Conservation (phyloP, 2,113 vertebrate species). For the Clinocottus analis region DNA sequence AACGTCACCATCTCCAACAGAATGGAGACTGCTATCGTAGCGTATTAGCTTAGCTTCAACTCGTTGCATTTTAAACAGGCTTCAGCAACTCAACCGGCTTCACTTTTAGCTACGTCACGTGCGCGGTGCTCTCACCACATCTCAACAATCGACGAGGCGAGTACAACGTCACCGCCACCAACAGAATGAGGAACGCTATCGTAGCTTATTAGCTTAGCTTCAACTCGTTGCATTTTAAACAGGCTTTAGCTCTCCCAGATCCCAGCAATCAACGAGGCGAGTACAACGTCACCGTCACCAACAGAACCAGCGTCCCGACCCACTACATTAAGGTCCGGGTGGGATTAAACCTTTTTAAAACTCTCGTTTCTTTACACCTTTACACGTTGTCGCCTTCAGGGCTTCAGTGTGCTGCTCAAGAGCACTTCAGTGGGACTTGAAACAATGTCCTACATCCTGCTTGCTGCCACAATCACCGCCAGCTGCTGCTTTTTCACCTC, state of each 20-base stretch:
- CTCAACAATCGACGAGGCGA: neutral
- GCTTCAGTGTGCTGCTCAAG: slow-evolving; percentile 21
- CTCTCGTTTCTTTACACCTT: neutral
- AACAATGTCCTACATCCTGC: slow-evolving; percentile 5
- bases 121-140: neutral
- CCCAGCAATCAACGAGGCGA: neutral
- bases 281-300: neutral
- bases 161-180: too few relatives aligned
- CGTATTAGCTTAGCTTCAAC: too few relatives aligned
- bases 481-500: slow-evolving; percentile 7
- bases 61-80: neutral
- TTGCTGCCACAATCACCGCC: neutral
- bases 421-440: slow-evolving; percentile 6
- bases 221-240: neutral
- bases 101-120: too few relatives aligned
- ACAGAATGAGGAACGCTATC: too few relatives aligned
- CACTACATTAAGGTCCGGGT: neutral
- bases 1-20: too few relatives aligned
- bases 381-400: neutral
- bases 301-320: neutral
- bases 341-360: slow-evolving; percentile 39
- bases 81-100: too few relatives aligned
- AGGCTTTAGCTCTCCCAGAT: neutral
- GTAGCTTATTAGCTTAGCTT: too few relatives aligned
- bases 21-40: too few relatives aligned